These are phyloP conservation scores for Scylla paramamosain DNA, from an alignment of 1,140 invertebrate species.

Conservation along the genomic window DNA sequence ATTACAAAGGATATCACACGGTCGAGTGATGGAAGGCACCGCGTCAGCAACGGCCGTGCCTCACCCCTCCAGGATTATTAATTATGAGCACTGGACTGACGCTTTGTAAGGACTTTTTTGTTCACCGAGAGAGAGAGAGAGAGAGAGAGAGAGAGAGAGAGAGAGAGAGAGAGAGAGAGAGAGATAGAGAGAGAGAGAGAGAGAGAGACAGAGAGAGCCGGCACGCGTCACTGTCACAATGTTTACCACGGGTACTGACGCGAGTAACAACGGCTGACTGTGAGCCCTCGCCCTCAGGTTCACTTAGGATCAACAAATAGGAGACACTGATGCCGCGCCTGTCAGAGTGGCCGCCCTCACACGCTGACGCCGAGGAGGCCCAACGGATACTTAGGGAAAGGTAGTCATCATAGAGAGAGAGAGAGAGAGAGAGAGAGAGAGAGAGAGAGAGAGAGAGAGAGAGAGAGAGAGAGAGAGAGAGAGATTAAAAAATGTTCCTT, in stretches of 20 bases:
- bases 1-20: neutral
- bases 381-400: slow-evolving; percentile 7
- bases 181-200: neutral
- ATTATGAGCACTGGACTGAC: neutral
- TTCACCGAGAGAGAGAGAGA: slow-evolving; percentile 4
- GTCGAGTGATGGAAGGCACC: neutral
- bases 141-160: slow-evolving; percentile 16
- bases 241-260: slow-evolving; percentile 38
- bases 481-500: too few species aligned
- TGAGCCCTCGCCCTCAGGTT: neutral
- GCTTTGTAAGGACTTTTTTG: neutral
- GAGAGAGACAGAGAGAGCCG: slow-evolving; percentile 33
- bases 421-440: neutral
- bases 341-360: slow-evolving; percentile 12
- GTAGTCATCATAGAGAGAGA: neutral
- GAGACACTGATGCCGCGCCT: slow-evolving; percentile 31
- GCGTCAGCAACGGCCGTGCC: neutral
- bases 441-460: too few species aligned
- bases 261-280: slow-evolving; percentile 13
- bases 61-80: neutral
- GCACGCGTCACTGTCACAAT: slow-evolving; percentile 56
- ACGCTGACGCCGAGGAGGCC: neutral
- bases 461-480: too few species aligned
- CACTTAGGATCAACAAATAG: slow-evolving; percentile 45
- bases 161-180: slow-evolving; percentile 31